Evolutionary conservation across 2,888 invertebrate genomes (phyloP).

Genomic region (Zootermopsis nevadensis): DNA sequence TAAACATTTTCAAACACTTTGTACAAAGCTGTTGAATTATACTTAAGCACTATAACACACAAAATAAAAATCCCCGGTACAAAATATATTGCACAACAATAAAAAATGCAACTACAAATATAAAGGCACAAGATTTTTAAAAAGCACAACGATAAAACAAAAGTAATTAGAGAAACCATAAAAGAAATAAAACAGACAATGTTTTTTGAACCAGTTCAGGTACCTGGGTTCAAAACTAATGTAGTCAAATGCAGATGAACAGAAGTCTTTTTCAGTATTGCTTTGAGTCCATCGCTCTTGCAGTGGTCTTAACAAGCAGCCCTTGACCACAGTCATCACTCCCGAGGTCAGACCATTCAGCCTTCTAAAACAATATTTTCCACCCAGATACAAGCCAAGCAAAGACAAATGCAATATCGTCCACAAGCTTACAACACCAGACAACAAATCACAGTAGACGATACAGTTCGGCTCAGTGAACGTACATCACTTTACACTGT

Average conservation of each 20-base stretch:
- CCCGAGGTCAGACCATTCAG: conserved; percentile 79
- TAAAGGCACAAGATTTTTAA: too few species aligned
- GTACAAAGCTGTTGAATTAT: too few species aligned
- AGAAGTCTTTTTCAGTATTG: conserved; percentile 60
- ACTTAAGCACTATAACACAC: too few species aligned
- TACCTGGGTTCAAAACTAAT: conserved; percentile 75
- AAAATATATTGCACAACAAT: too few species aligned
- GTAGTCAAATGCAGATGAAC: conserved; percentile 62
- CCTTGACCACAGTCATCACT: conserved; percentile 75
- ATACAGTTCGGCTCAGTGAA: too few species aligned
- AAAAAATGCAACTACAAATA: too few species aligned
- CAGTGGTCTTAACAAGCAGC: conserved; percentile 71
- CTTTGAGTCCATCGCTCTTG: conserved; percentile 56
- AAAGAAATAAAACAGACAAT: not conserved
- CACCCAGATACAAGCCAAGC: conserved; percentile 11
- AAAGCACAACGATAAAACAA: not conserved
- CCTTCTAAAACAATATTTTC: conserved; percentile 66
- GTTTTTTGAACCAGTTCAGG: not conserved
- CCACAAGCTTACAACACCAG: not conserved
- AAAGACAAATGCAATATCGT: too few species aligned
- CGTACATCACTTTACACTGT: too few species aligned
- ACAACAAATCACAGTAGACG: too few species aligned
- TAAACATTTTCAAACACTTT: too few species aligned
- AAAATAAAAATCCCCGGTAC: too few species aligned
- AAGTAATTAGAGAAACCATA: not conserved